Percentiles rank a stretch among this genome's conserved stretches.
Evolutionary conservation across 2,797 vertebrate genomes (phyloP).

Genomic region (Tenualosa ilisha): DNA sequence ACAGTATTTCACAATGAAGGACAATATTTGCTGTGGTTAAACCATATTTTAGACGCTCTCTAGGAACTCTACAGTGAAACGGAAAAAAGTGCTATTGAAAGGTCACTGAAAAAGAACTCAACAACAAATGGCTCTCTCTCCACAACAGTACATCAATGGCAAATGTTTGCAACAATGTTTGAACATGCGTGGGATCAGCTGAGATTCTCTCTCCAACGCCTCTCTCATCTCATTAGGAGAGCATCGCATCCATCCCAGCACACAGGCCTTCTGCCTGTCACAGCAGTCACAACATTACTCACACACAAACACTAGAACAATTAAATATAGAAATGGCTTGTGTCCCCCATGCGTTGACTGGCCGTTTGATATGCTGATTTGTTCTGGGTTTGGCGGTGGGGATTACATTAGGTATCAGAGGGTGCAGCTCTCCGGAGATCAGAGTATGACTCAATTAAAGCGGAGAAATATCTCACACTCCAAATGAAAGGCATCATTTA

Average conservation of each 20-base stretch:
- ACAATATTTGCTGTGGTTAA: not conserved
- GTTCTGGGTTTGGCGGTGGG: constrained; percentile 52
- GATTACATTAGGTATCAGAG: constrained; percentile 63
- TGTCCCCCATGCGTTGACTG: constrained; percentile 57
- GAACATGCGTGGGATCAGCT: not conserved
- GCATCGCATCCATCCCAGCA: constrained; percentile 34
- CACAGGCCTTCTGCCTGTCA: constrained; percentile 3
- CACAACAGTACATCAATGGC: not conserved
- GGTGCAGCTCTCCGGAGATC: constrained; percentile 51
- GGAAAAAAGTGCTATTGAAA: not conserved
- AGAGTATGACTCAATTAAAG: constrained; percentile 70
- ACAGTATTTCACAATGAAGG: not conserved
- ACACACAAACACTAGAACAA: constrained; percentile 61
- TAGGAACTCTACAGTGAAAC: not conserved
- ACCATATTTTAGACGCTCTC: not conserved
- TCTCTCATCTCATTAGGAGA: constrained; percentile 49
- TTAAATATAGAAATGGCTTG: constrained; percentile 47
- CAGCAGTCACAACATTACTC: constrained; percentile 37
- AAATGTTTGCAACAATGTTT: not conserved
- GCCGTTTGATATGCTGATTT: constrained; percentile 75
- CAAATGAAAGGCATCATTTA: constrained; percentile 69
- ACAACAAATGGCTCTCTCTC: not conserved
- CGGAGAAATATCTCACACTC: not conserved
- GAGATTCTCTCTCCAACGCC: constrained; percentile 30
- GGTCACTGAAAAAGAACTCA: not conserved